These are phyloP conservation scores for Ichneumon xanthorius DNA, from an alignment of 2,888 invertebrate species.

Conservation along the genomic window DNA sequence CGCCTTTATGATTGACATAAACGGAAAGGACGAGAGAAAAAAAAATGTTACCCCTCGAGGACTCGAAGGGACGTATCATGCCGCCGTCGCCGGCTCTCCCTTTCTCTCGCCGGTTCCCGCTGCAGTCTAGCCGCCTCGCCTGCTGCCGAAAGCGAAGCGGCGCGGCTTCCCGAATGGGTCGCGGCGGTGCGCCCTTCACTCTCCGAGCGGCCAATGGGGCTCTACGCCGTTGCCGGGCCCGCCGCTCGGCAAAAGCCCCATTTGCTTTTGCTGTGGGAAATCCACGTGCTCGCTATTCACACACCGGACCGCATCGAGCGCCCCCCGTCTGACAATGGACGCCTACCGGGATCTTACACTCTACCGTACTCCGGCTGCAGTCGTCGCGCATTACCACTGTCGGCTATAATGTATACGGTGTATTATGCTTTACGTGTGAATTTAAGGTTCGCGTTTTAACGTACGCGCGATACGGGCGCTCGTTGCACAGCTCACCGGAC, in stretches of 20 bases:
- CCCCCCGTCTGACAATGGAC: conserved; percentile 13
- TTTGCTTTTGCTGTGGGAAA: conserved; percentile 84
- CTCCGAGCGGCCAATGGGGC: conserved; percentile 56
- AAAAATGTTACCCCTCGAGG: conserved; percentile 47
- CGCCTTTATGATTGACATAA: conserved; percentile 55
- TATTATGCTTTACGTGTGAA: conserved; percentile 23
- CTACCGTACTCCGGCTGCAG: background rate
- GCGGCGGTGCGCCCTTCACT: conserved; percentile 52
- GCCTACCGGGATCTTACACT: conserved; percentile 13
- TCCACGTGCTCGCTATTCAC: conserved; percentile 84
- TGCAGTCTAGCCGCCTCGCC: conserved; percentile 52
- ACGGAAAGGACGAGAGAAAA: conserved; percentile 38
- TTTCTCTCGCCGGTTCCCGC: conserved; percentile 30
- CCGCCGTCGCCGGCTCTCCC: conserved; percentile 31
- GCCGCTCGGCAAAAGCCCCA: conserved; percentile 75
- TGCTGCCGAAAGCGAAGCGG: conserved; percentile 80
- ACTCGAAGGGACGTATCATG: conserved; percentile 50
- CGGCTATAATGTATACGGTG: background rate
- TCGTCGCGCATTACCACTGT: background rate
- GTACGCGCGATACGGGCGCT: background rate
- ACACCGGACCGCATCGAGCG: conserved; percentile 70
- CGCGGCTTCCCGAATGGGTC: conserved; percentile 15
- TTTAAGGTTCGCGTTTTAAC: background rate
- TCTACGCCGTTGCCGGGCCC: conserved; percentile 35
- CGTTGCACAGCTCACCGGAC: conserved; percentile 23